Conservation (phyloP, 2,797 vertebrate species). For the Dendrocincla tyrannina region DNA sequence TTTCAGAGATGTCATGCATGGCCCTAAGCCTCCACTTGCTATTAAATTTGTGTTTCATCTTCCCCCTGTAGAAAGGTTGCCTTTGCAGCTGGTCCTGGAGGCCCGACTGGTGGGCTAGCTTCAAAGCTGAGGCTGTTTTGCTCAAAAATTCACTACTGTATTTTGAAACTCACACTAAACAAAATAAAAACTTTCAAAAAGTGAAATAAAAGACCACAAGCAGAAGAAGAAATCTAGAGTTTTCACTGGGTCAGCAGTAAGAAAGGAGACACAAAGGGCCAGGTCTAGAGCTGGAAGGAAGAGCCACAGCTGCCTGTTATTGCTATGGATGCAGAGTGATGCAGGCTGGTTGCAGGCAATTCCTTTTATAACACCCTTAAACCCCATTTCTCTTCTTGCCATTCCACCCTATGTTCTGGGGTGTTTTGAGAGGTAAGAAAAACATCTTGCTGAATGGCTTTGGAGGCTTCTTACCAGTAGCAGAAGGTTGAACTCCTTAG, state of each 20-base stretch:
- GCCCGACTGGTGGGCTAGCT: not conserved
- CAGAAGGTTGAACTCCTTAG: not conserved
- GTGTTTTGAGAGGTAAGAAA: not conserved
- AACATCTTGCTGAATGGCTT: not conserved
- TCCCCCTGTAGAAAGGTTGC: not conserved
- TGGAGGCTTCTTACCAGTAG: not conserved
- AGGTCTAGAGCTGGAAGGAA: not conserved
- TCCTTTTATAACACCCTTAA: not conserved
- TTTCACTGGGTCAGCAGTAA: not conserved
- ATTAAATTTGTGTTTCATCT: not conserved
- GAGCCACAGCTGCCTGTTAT: not conserved
- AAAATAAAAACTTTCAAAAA: not conserved
- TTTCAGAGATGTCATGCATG: not conserved
- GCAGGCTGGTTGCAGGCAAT: not conserved
- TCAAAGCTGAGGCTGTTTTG: not conserved
- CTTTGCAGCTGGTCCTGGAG: not conserved
- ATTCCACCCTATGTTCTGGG: accelerated
- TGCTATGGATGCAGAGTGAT: not conserved
- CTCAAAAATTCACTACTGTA: accelerated
- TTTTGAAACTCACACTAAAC: not conserved
- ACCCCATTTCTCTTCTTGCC: not conserved
- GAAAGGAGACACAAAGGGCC: not conserved
- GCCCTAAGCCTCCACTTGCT: not conserved
- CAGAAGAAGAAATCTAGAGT: not conserved
- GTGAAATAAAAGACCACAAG: not conserved